phyloP scores from a whole-genome alignment of 2,113 vertebrate genomes.

The Baryphthengus martii region DNA sequence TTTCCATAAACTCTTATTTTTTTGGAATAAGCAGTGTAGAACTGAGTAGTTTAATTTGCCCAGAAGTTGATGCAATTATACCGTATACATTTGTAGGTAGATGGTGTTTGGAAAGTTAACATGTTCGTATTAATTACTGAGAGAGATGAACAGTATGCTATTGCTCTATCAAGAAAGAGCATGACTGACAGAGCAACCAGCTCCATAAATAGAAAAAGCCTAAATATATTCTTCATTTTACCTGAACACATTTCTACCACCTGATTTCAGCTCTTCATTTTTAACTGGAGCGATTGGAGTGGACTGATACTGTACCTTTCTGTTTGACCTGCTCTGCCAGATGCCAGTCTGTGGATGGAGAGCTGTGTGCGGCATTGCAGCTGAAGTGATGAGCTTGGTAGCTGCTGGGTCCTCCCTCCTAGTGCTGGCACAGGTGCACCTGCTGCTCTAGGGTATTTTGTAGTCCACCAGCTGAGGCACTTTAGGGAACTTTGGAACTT shows the following conservation, averaged over 20 bases:
- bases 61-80: background rate
- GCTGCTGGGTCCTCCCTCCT: background rate
- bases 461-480: background rate
- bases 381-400: rapidly evolving
- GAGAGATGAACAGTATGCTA: background rate
- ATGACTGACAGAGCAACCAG: background rate
- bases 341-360: background rate
- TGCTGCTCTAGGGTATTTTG: background rate
- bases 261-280: background rate
- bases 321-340: rapidly evolving
- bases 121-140: background rate
- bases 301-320: background rate
- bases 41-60: background rate
- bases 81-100: background rate
- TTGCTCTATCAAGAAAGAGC: background rate
- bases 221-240: background rate
- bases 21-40: background rate
- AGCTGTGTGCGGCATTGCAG: rapidly evolving
- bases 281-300: background rate
- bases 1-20: background rate
- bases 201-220: background rate
- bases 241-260: background rate
- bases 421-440: background rate
- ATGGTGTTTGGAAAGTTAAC: background rate
- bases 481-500: background rate